phyloP scores from a whole-genome alignment of 2,888 invertebrate genomes.

The Brassicogethes aeneus region DNA sequence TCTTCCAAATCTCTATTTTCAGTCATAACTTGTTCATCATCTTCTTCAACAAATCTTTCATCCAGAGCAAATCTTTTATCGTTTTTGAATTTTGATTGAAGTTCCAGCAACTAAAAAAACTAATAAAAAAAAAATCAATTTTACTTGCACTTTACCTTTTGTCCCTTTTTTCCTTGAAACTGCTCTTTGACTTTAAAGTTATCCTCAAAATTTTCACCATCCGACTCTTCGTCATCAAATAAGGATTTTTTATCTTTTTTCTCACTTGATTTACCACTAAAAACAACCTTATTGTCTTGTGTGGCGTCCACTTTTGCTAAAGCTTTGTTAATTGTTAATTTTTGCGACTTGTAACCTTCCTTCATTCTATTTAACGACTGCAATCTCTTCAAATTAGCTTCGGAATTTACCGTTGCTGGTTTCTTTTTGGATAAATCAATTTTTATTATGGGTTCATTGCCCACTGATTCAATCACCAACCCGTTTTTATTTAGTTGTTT shows the following conservation, averaged over 20 bases:
- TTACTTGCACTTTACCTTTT: conserved; percentile 42
- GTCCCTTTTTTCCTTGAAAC: conserved; percentile 56
- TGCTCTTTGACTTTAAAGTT: conserved; percentile 57
- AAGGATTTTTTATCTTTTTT: conserved; percentile 25
- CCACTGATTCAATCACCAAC: conserved; percentile 28
- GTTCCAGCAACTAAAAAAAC: conserved; percentile 50
- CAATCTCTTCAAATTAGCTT: conserved; percentile 56
- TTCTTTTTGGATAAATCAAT: conserved; percentile 18
- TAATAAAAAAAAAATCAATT: neutral
- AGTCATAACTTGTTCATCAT: conserved; percentile 33
- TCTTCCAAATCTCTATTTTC: conserved; percentile 25
- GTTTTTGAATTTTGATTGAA: conserved; percentile 63
- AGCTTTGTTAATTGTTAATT: conserved; percentile 55
- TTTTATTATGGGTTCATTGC: conserved; percentile 24
- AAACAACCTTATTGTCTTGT: conserved; percentile 54
- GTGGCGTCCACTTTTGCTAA: conserved; percentile 48
- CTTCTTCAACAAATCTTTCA: conserved; percentile 59
- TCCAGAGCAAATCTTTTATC: conserved; percentile 72
- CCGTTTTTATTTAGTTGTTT: conserved; percentile 18
- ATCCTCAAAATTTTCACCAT: conserved; percentile 45
- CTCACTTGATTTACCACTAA: conserved; percentile 45
- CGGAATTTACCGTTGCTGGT: conserved; percentile 18
- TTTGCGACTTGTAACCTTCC: conserved; percentile 54
- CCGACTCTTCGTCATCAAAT: conserved; percentile 38
- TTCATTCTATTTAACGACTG: conserved; percentile 58